phyloP scores from a whole-genome alignment of 2,888 invertebrate species.

The Idaea straminata region DNA sequence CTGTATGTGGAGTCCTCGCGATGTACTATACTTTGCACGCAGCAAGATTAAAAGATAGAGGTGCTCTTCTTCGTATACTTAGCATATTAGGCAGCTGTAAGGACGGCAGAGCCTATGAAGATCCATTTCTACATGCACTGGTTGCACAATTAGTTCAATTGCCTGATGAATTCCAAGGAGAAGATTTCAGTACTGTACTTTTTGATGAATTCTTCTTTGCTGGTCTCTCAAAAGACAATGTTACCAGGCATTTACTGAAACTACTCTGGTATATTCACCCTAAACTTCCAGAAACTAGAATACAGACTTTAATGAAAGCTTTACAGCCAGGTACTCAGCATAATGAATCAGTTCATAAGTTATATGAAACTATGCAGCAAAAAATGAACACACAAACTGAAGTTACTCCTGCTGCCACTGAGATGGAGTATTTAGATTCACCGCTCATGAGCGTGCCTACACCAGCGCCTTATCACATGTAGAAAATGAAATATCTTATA shows the following conservation, averaged over 20 bases:
- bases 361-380: conserved; percentile 88
- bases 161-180: conserved; percentile 94
- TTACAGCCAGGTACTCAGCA: conserved; percentile 89
- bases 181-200: conserved; percentile 96
- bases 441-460: conserved; percentile 92
- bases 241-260: conserved; percentile 93
- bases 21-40: conserved; percentile 97
- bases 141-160: conserved; percentile 92
- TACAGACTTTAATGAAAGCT: conserved; percentile 90
- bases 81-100: conserved; percentile 94
- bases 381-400: conserved; percentile 88
- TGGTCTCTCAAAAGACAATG: conserved; percentile 93
- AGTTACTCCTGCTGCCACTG: conserved; percentile 81
- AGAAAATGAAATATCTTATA: conserved; percentile 21
- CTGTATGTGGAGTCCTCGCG: conserved; percentile 94
- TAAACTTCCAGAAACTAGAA: conserved; percentile 88
- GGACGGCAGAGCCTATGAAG: conserved; percentile 95
- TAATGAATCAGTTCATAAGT: conserved; percentile 89
- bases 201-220: conserved; percentile 98
- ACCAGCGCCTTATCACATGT: conserved; percentile 85
- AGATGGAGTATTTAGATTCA: conserved; percentile 88
- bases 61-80: conserved; percentile 91
- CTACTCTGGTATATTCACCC: conserved; percentile 94
- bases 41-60: conserved; percentile 89
- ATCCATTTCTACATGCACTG: conserved; percentile 95